Conservation (phyloP, 2,113 vertebrate genomes). For the Heptranchias perlo region DNA sequence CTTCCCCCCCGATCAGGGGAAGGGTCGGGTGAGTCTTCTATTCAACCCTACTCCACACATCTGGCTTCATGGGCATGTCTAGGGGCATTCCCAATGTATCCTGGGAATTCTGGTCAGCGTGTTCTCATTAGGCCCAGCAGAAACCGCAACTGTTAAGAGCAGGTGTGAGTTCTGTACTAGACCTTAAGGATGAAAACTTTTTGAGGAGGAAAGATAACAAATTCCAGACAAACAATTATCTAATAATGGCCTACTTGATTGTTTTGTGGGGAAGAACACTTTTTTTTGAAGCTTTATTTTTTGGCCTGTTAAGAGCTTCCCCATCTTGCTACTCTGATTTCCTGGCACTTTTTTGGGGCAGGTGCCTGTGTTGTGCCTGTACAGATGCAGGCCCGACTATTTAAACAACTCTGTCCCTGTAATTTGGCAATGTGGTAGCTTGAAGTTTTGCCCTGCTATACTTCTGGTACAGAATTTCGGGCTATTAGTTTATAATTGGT, state of each 20-base stretch:
- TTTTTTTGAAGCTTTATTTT: neutral
- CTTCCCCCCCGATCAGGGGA: neutral
- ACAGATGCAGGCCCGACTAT: neutral
- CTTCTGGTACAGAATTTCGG: neutral
- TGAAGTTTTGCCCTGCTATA: neutral
- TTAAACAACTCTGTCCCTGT: neutral
- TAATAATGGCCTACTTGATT: too few relatives aligned
- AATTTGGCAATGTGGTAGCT: neutral
- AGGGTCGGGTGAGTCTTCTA: neutral
- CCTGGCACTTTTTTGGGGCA: too few relatives aligned
- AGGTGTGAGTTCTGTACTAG: neutral
- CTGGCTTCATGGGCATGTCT: neutral
- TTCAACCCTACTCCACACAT: neutral
- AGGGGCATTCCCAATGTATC: neutral
- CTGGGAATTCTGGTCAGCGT: neutral
- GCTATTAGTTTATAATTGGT: too few relatives aligned
- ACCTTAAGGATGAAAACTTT: neutral
- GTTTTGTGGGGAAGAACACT: neutral
- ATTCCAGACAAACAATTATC: neutral
- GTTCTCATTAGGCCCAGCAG: neutral
- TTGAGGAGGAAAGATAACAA: neutral
- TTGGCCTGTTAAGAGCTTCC: neutral
- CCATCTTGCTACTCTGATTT: too few relatives aligned
- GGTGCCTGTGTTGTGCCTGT: neutral
- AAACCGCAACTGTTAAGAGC: neutral